These are phyloP conservation scores for Lasiurus cinereus DNA, from an alignment of 2,113 vertebrate species.

Conservation along the genomic window DNA sequence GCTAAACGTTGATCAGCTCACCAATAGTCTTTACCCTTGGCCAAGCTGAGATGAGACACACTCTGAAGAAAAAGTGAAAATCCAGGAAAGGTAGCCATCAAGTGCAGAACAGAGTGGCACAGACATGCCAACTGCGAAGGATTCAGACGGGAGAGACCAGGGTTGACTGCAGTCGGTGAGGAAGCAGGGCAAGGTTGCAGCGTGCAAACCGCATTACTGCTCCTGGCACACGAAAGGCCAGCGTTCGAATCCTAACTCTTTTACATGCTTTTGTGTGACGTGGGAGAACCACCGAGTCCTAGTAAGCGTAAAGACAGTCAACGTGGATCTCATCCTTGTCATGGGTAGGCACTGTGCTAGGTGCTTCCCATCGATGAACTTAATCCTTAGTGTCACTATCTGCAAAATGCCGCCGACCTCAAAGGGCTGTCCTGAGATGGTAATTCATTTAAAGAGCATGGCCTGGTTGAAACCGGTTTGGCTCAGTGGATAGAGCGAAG, in stretches of 20 bases:
- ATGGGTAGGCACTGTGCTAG: neutral
- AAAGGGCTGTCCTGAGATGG: neutral
- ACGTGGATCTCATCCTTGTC: neutral
- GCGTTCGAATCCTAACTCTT: neutral
- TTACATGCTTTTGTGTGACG: neutral
- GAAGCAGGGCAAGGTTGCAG: neutral
- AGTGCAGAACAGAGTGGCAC: neutral
- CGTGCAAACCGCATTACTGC: neutral
- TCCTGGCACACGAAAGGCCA: neutral
- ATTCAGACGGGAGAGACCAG: neutral
- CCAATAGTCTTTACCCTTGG: neutral
- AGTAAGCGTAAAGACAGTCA: neutral
- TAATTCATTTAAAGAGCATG: neutral
- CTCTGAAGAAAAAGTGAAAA: constrained; percentile 1
- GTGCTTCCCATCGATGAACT: neutral
- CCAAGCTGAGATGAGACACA: neutral
- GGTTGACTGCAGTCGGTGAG: neutral
- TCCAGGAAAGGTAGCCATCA: neutral
- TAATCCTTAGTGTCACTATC: neutral
- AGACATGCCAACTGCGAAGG: neutral
- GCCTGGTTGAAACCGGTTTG: too few species aligned
- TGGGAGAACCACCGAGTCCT: neutral
- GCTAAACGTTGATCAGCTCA: neutral
- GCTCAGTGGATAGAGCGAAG: too few species aligned
- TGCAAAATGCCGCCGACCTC: neutral